Evolutionary conservation across 92 coral and sea anemone genomes (phyloP), one percentile per base, ranked within the genome.

Genomic region (Parazoanthus atlanticus): DNA sequence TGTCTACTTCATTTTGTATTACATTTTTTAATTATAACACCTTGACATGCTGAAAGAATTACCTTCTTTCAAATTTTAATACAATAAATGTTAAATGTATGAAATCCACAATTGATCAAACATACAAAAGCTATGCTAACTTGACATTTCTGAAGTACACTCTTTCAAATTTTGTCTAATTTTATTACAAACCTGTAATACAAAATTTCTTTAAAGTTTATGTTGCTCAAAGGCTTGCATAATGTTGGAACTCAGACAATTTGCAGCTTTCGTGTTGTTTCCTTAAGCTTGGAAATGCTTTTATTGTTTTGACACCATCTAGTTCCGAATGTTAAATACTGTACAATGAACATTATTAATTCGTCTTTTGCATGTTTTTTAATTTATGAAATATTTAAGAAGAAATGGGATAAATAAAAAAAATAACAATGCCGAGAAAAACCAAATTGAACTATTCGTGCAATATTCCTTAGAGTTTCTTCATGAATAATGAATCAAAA

Each of bases 251-350:
- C 31, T 61, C 32, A 81, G 70, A 9, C 29, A 32, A 66, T 11
- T 15, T 26, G 34, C 23, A n/a, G 36, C 17, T 41, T 78, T 46
- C 40, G 52, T 82, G 85, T 82, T 64, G 43, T 73, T 69, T 65
- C 54, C 79, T 25, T 23, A 40, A 61, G 47, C 38, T 26, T 64
- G 78, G 64, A 66, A 83, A 30, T 12, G 38, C 87, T 65, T 81
- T 82, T 43, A 82, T 82, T 69, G 64, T 38, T 66, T 82, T 70
- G 85, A 47, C 85, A 80, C 41, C 71, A 82, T 69, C 31, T 29
- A 82, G 29, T 82, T 82, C 74, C 36, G 28, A 21, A 79, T 49
- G 32, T 6, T 26, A 49, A 64, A 40, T 64, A 82, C 72, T 65
- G 75, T 36, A n/a, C 79, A 75, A 34, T 36, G 49, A 75, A 21